Percentiles rank a stretch among this genome's conserved stretches.
phyloP scores from a whole-genome alignment of 2,888 invertebrate genomes.

The Icerya purchasi region DNA sequence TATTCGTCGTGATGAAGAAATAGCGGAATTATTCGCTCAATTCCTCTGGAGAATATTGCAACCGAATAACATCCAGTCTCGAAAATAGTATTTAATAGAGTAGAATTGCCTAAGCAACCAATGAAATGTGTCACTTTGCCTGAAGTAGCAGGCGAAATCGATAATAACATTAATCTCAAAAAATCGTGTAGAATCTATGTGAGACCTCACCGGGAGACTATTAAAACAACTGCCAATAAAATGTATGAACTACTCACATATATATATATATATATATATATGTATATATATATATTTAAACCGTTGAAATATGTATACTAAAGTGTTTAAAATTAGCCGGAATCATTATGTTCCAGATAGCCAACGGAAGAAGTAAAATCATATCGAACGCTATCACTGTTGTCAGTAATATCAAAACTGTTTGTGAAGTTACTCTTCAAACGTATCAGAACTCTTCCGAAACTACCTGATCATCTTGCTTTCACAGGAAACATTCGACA shows the following conservation, averaged over 20 bases:
- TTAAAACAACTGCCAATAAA: neutral
- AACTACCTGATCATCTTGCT: neutral
- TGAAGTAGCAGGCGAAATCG: neutral
- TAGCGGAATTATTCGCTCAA: neutral
- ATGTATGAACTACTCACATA: neutral
- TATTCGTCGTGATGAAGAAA: neutral
- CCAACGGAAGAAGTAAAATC: neutral
- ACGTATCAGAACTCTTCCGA: neutral
- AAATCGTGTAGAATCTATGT: neutral
- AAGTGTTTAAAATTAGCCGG: neutral
- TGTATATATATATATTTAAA: no score
- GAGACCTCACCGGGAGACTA: neutral
- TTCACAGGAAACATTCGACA: neutral
- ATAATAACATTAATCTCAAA: neutral
- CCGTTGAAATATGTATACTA: no score
- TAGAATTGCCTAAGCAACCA: neutral
- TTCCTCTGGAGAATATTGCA: neutral
- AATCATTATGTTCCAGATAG: no score
- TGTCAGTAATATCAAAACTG: neutral
- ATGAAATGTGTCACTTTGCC: neutral
- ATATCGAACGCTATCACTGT: neutral
- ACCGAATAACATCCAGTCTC: neutral
- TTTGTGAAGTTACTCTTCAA: neutral
- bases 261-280: no score
- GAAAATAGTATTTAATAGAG: neutral